Percentiles rank a stretch among this genome's conserved stretches.
Conservation (phyloP, 2,113 vertebrate genomes). For the Trogon surrucura region DNA sequence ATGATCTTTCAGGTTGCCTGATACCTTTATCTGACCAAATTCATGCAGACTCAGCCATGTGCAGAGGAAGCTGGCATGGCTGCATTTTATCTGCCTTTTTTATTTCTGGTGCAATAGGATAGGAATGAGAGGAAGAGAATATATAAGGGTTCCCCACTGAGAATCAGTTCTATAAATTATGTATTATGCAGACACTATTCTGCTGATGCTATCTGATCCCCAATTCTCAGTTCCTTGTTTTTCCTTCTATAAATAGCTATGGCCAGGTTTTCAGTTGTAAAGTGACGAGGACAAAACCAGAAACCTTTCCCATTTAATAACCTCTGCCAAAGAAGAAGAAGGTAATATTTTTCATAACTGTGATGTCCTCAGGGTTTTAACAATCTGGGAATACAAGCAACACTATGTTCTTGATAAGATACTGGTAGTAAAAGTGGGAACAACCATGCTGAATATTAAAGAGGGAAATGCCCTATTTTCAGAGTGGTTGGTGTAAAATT, state of each 20-base stretch:
- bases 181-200: constrained; percentile 69
- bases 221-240: constrained; percentile 70
- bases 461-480: constrained; percentile 50
- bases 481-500: neutral
- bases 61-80: constrained; percentile 19
- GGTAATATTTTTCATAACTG: constrained; percentile 26
- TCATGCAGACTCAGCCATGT: constrained; percentile 49
- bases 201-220: constrained; percentile 62
- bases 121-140: constrained; percentile 47
- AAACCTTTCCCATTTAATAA: constrained; percentile 58
- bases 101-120: constrained; percentile 48
- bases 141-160: constrained; percentile 54
- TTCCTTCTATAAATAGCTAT: constrained; percentile 68
- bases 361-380: constrained; percentile 49
- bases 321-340: constrained; percentile 27
- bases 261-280: constrained; percentile 59
- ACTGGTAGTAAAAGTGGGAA: constrained; percentile 20
- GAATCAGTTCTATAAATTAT: constrained; percentile 73
- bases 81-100: constrained; percentile 47
- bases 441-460: constrained; percentile 30
- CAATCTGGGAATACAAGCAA: constrained; percentile 41
- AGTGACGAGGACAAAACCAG: constrained; percentile 29
- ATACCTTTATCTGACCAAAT: constrained; percentile 51
- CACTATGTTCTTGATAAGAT: constrained; percentile 49
- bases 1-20: constrained; percentile 15